Evolutionary conservation across 2,113 vertebrate genomes (phyloP).

Genomic region (Colius striatus): DNA sequence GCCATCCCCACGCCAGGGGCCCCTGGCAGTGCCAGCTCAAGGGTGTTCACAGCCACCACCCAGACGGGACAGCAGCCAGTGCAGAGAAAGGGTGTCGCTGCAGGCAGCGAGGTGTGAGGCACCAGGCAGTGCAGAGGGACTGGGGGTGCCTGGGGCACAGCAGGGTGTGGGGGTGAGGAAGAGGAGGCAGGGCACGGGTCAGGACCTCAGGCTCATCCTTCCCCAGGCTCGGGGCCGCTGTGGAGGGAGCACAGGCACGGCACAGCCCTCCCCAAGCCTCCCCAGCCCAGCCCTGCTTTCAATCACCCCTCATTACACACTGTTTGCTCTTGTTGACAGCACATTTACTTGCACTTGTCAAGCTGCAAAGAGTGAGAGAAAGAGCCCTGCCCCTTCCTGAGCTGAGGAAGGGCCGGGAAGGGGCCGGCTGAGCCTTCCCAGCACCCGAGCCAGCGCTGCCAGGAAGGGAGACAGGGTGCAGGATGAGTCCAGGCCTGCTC

Average conservation of each 20-base stretch:
- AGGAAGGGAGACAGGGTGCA: neutral
- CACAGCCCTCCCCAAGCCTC: neutral
- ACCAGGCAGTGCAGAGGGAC: neutral
- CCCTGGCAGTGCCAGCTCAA: neutral
- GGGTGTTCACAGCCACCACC: neutral
- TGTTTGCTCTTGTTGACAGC: conserved; percentile 42
- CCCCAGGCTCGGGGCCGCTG: neutral
- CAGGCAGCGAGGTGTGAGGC: neutral
- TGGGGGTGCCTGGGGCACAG: neutral
- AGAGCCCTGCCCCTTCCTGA: conserved; percentile 52
- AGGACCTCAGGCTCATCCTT: neutral
- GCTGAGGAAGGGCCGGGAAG: neutral
- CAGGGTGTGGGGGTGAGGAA: neutral
- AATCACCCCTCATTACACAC: conserved; percentile 21
- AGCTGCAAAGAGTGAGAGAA: conserved; percentile 51
- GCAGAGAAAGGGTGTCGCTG: neutral
- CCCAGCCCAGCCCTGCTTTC: neutral
- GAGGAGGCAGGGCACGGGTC: neutral
- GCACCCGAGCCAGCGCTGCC: conserved; percentile 21
- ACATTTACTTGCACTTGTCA: conserved; percentile 65
- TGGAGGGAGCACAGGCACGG: neutral
- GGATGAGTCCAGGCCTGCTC: neutral
- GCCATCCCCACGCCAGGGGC: neutral
- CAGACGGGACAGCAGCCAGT: neutral
- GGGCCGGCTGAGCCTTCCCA: neutral